phyloP scores from a whole-genome alignment of 2,888 invertebrate genomes.

The Cetonia aurata region DNA sequence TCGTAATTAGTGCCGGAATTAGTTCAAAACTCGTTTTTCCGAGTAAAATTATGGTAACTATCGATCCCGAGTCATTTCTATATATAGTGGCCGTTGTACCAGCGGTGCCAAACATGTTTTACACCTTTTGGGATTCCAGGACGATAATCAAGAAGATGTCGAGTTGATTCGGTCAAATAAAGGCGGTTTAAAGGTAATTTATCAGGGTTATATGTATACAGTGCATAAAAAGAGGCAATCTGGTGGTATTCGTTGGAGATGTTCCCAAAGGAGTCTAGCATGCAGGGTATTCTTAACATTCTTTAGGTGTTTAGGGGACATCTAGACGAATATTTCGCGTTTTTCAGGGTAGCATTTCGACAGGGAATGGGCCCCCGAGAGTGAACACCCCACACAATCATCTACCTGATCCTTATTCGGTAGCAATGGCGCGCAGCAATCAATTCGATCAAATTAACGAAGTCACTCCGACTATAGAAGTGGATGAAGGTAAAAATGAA shows the following conservation, averaged over 20 bases:
- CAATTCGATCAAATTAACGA: conserved; percentile 50
- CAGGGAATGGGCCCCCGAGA: conserved; percentile 61
- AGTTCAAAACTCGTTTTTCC: background rate
- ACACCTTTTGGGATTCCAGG: conserved; percentile 9
- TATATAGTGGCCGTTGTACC: conserved; percentile 52
- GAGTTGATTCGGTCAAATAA: conserved; percentile 67
- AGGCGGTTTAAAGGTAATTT: conserved; percentile 67
- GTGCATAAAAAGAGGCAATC: conserved; percentile 66
- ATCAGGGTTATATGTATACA: conserved; percentile 67
- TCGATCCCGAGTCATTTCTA: conserved; percentile 27
- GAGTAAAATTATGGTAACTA: conserved; percentile 34
- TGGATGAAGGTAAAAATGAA: conserved; percentile 49
- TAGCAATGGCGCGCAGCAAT: conserved; percentile 59
- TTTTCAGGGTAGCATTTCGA: conserved; percentile 64
- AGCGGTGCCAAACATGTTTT: conserved; percentile 52
- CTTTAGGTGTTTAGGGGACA: too few species aligned
- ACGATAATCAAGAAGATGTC: conserved; percentile 50
- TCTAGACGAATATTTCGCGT: background rate
- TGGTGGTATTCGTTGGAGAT: conserved; percentile 67
- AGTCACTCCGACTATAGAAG: conserved; percentile 45
- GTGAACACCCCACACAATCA: conserved; percentile 67
- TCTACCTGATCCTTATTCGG: conserved; percentile 64
- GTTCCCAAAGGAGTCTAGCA: conserved; percentile 65
- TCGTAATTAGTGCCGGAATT: background rate
- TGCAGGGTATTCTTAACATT: conserved; percentile 61